Percentiles rank a stretch among this genome's conserved stretches.
These are phyloP conservation scores for Palythoa heliodiscus DNA, from an alignment of 92 coral and sea anemone genomes.

Conservation along the genomic window DNA sequence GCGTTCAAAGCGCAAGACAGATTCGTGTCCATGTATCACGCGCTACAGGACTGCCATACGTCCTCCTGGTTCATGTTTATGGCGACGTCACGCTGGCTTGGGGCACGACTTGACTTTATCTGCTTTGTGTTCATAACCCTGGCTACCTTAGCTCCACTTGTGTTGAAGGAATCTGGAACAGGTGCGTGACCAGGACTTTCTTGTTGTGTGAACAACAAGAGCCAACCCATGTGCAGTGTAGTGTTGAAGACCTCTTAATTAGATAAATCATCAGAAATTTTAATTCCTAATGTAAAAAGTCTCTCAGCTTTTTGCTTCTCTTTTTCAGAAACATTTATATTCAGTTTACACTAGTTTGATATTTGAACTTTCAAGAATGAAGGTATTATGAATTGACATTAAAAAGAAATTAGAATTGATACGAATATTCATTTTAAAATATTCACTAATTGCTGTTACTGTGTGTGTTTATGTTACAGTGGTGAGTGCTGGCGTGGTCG, in stretches of 20 bases:
- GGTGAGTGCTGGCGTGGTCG: slow-evolving; percentile 88
- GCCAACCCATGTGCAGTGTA: not conserved
- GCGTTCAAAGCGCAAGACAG: slow-evolving; percentile 74
- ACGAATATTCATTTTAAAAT: not conserved
- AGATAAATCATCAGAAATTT: no score
- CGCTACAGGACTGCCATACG: slow-evolving; percentile 69
- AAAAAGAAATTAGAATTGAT: no score
- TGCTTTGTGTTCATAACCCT: slow-evolving; percentile 63
- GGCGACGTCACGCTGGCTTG: slow-evolving; percentile 75
- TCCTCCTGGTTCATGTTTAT: slow-evolving; percentile 69
- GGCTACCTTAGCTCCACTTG: slow-evolving; percentile 60
- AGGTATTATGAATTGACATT: no score
- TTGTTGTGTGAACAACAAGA: not conserved
- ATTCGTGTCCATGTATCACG: slow-evolving; percentile 60
- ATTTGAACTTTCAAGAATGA: no score
- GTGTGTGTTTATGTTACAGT: slow-evolving; percentile 39
- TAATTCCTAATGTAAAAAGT: no score
- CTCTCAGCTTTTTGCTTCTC: no score
- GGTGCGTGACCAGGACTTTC: slow-evolving; percentile 26
- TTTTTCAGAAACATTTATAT: no score
- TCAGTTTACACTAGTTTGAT: no score
- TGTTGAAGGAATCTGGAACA: slow-evolving; percentile 71
- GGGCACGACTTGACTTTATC: slow-evolving; percentile 69
- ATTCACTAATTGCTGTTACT: not conserved
- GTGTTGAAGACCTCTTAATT: not conserved